These are phyloP conservation scores for Sebastes iracundus DNA, from an alignment of 2,797 vertebrate genomes.

Conservation along the genomic window DNA sequence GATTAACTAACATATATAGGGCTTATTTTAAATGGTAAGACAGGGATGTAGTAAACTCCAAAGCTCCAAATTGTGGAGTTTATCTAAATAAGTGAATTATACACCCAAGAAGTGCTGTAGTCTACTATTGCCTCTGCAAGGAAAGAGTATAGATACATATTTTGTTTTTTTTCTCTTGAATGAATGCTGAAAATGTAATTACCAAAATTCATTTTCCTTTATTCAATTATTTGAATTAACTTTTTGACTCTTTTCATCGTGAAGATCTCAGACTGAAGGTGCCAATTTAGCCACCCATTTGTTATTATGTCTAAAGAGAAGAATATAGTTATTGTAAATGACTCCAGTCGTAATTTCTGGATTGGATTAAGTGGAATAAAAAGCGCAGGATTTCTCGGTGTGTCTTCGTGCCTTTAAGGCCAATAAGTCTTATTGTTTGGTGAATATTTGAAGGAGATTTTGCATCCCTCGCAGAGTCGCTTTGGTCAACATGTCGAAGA, in stretches of 20 bases:
- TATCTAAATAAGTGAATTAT: not conserved
- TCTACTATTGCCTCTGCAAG: not conserved
- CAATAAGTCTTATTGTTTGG: slow-evolving; percentile 6
- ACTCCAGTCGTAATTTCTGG: not conserved
- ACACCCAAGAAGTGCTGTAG: not conserved
- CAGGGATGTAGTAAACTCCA: not conserved
- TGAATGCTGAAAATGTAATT: not conserved
- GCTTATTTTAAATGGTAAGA: not conserved
- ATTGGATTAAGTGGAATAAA: not conserved
- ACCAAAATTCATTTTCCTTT: not conserved
- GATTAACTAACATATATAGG: not conserved
- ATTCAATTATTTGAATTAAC: not conserved
- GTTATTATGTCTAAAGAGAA: not conserved
- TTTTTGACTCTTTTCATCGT: not conserved
- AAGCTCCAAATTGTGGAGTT: not conserved
- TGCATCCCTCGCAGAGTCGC: slow-evolving; percentile 38
- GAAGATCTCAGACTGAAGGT: not conserved
- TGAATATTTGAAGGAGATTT: slow-evolving; percentile 16
- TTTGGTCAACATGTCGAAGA: slow-evolving; percentile 45
- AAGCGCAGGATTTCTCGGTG: not conserved
- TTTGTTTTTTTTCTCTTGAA: not conserved
- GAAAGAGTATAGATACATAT: not conserved
- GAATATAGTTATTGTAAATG: not conserved
- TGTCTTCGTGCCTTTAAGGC: slow-evolving; percentile 4
- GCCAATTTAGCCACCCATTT: not conserved